Evolutionary conservation across 2,113 vertebrate species (phyloP), one percentile per base, ranked within the genome.

Genomic region (Origma solitaria): DNA sequence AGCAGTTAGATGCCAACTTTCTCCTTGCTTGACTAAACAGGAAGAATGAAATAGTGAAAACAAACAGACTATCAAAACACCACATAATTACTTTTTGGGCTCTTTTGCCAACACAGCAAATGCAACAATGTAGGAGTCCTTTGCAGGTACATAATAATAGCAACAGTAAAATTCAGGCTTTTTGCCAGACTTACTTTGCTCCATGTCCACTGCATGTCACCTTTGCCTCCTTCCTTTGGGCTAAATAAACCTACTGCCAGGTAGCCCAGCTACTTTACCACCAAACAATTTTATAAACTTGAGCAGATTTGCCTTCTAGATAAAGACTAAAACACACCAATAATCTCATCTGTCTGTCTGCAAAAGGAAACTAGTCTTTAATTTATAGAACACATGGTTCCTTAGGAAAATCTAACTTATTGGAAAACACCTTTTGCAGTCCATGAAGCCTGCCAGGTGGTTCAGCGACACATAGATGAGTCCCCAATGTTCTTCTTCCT

Each of bases 401-500:
- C 38, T 68, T 33, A 62, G 13, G 20, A 77, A 89, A 0, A 66
- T 24, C 6, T 42, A 66, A 80, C 9, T 54, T 57, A 45, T 51
- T 56, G n/a, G 8, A 72, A 80, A 81, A 73, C 8, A 38, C 4
- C 8, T 51, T 60, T 83, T 57, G 2, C 5, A 30, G 6, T 60
- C 15, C 72, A 35, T 56, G 14, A 44, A 77, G 10, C 6, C 21
- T 69, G 10, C 2, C 11, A 83, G 44, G 35, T 56, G 8, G 3
- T 31, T 77, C 15, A 45, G 4, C 22, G 33, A 19, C 27, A 47
- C 20, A 45, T 15, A 47, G 70, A 14, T 40, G 0, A 35, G 5
- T 24, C 6, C 5, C 6, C 4, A 0, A 13, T 11, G 9, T 10
- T 38, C 42, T 35, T 49, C n/a, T 14, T 3, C 2, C 5, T 65